phyloP scores from a whole-genome alignment of 1,140 invertebrate species.

The Drosophila ananassae region DNA sequence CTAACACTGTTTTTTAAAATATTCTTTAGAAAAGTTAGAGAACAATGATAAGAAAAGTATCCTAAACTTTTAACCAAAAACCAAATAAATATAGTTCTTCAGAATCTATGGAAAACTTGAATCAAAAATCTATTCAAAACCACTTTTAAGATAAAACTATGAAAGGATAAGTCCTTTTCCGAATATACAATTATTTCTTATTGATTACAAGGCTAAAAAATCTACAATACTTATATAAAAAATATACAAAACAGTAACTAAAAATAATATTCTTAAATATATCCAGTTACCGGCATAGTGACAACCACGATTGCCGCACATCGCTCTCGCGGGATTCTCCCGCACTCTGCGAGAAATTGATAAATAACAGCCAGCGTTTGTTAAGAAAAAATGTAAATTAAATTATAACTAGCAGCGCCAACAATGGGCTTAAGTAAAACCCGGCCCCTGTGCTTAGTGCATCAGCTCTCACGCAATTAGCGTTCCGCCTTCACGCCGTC shows the following conservation, averaged over 20 bases:
- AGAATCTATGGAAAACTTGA: too few relatives aligned
- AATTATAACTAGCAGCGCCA: slow-evolving; percentile 74
- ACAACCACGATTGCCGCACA: slow-evolving; percentile 41
- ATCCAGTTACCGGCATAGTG: slow-evolving; percentile 10
- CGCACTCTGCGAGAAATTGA: slow-evolving; percentile 36
- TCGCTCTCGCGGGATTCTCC: slow-evolving; percentile 22
- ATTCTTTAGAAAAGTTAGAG: too few relatives aligned
- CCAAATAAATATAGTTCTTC: too few relatives aligned
- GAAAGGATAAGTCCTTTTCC: too few relatives aligned
- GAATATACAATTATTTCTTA: too few relatives aligned
- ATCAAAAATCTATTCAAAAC: too few relatives aligned
- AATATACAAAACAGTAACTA: neutral
- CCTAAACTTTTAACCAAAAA: too few relatives aligned
- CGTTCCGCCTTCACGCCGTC: slow-evolving; percentile 15
- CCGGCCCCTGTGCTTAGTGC: slow-evolving; percentile 49
- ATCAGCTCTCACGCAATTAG: slow-evolving; percentile 57
- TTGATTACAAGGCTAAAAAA: too few relatives aligned
- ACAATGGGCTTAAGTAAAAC: slow-evolving; percentile 68
- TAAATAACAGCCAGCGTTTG: slow-evolving; percentile 40
- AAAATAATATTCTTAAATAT: neutral
- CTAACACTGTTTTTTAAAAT: too few relatives aligned
- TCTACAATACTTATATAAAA: neutral
- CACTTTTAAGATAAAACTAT: too few relatives aligned
- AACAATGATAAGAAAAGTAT: too few relatives aligned
- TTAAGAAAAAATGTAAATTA: slow-evolving; percentile 76